phyloP scores from a whole-genome alignment of 2,888 invertebrate genomes.

The Drosophila macrospina region DNA sequence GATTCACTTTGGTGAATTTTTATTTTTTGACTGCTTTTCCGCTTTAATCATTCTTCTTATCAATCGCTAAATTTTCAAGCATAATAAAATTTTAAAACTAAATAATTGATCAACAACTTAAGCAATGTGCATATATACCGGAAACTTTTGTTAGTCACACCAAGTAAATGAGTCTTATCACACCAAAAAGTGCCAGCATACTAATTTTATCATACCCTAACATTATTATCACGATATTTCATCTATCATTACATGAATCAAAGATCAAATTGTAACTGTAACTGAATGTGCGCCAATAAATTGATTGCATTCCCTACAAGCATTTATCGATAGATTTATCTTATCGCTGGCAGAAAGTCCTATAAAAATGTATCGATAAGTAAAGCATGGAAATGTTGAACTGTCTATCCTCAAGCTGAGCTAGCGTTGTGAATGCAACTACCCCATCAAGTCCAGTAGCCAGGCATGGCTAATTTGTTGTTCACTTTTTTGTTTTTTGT shows the following conservation, averaged over 20 bases:
- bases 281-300: no score
- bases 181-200: no score
- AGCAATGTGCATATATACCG: no score
- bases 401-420: no score
- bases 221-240: neutral
- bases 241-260: no score
- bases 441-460: neutral
- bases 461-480: neutral
- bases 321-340: no score
- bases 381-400: neutral
- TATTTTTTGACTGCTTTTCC: neutral
- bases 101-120: neutral
- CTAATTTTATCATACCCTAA: neutral
- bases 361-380: neutral
- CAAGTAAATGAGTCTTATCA: no score
- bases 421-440: neutral
- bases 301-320: no score
- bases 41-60: slow-evolving; percentile 7
- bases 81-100: slow-evolving; percentile 2
- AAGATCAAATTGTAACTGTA: no score
- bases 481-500: no score
- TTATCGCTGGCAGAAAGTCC: neutral
- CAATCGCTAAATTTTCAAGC: neutral
- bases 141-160: no score
- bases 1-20: neutral